Conservation (phyloP, 2,797 vertebrate genomes). For the Callimico goeldii region DNA sequence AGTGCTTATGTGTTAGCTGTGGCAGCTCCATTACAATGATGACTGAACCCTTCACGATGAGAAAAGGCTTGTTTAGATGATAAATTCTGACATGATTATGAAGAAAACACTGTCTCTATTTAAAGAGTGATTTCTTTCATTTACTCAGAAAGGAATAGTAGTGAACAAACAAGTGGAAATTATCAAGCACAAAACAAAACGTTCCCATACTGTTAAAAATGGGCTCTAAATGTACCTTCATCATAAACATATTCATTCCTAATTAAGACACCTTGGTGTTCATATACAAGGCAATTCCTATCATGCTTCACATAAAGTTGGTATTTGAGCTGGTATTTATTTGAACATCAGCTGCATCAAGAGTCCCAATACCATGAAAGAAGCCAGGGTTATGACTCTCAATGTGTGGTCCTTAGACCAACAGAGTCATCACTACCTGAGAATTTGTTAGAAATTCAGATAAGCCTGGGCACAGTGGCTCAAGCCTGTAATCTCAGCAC, state of each 20-base stretch:
- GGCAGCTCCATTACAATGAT: not conserved
- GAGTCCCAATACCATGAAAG: not conserved
- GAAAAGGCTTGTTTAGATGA: not conserved
- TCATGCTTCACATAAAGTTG: not conserved
- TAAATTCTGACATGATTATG: not conserved
- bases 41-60: not conserved
- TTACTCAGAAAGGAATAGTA: not conserved
- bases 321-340: not conserved
- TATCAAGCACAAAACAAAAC: not conserved
- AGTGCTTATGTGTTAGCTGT: not conserved
- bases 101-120: not conserved
- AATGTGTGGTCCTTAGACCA: not conserved
- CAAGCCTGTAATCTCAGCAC: not conserved
- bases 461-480: not conserved
- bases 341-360: not conserved
- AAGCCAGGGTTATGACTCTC: not conserved
- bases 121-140: not conserved
- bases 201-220: not conserved
- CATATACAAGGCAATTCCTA: not conserved
- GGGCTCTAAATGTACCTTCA: not conserved
- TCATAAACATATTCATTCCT: not conserved
- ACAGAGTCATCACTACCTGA: not conserved
- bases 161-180: not conserved
- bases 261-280: not conserved
- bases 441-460: not conserved